Conservation (phyloP, 2,797 vertebrate species). For the Lacerta agilis region DNA sequence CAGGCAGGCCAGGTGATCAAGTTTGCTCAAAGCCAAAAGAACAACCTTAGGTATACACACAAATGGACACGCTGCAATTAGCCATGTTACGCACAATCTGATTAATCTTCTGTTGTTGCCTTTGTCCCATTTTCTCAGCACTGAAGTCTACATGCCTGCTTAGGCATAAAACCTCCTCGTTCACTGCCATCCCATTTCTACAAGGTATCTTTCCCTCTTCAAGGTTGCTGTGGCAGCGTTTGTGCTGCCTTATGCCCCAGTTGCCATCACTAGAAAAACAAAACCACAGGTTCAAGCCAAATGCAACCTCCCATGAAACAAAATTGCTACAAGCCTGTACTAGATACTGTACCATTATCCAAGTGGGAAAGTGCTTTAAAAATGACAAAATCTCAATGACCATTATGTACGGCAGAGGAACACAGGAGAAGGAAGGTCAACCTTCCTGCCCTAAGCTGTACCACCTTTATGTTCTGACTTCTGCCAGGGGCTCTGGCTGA, state of each 20-base stretch:
- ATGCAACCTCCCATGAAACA: neutral
- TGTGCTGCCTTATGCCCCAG: neutral
- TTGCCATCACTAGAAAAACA: neutral
- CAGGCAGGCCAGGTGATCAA: too few species aligned
- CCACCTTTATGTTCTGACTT: too few species aligned
- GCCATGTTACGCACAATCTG: neutral
- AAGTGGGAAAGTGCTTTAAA: rapidly evolving
- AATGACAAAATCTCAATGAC: neutral
- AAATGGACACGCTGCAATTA: neutral
- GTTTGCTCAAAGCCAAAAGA: neutral
- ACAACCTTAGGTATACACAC: neutral
- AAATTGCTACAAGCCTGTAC: neutral
- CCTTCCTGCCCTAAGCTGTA: too few species aligned
- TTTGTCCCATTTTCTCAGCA: neutral
- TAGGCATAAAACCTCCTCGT: neutral
- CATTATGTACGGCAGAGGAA: rapidly evolving
- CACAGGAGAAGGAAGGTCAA: neutral
- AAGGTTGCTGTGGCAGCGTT: neutral
- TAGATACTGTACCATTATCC: neutral
- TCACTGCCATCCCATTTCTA: neutral
- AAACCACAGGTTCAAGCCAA: neutral
- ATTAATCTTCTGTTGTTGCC: neutral
- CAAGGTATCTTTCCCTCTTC: neutral
- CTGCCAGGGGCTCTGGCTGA: too few species aligned
- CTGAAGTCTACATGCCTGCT: neutral